phyloP scores from a whole-genome alignment of 1,140 invertebrate genomes.

The Lepidurus couesii region DNA sequence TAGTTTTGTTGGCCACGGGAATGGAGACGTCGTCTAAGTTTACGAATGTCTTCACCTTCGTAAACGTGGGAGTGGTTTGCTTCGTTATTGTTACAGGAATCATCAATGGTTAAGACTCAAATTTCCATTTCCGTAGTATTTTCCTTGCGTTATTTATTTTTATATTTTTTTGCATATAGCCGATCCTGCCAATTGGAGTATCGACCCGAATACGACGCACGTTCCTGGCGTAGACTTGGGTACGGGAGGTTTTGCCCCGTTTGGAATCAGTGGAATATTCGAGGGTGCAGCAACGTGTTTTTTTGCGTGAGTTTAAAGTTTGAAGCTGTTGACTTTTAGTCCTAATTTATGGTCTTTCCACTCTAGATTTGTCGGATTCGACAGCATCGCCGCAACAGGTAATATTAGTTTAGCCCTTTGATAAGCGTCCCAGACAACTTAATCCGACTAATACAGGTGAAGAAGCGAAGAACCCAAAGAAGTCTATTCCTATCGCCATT shows the following conservation, averaged over 20 bases:
- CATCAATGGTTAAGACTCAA: conserved; percentile 58
- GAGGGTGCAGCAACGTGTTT: conserved; percentile 89
- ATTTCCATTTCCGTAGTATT: not conserved
- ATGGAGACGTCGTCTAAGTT: conserved; percentile 86
- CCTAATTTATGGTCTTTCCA: not conserved
- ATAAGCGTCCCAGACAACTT: not conserved
- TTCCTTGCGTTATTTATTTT: not conserved
- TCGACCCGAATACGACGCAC: conserved; percentile 40
- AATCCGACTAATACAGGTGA: conserved; percentile 55
- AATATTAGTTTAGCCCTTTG: not conserved
- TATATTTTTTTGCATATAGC: conserved; percentile 46
- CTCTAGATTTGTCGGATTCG: conserved; percentile 79
- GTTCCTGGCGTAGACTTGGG: conserved; percentile 25
- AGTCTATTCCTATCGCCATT: conserved; percentile 87
- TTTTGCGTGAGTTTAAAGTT: conserved; percentile 56
- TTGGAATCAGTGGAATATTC: conserved; percentile 70
- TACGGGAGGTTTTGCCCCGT: conserved; percentile 74
- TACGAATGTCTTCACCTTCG: conserved; percentile 81
- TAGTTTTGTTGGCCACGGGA: conserved; percentile 75
- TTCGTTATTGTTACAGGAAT: conserved; percentile 82
- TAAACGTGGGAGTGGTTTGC: conserved; percentile 81
- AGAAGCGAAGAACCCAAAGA: conserved; percentile 87
- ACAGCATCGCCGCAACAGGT: conserved; percentile 82
- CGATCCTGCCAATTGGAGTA: conserved; percentile 61
- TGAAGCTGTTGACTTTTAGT: not conserved